Conservation (phyloP, 1,140 invertebrate genomes). For the Drosophila lini region DNA sequence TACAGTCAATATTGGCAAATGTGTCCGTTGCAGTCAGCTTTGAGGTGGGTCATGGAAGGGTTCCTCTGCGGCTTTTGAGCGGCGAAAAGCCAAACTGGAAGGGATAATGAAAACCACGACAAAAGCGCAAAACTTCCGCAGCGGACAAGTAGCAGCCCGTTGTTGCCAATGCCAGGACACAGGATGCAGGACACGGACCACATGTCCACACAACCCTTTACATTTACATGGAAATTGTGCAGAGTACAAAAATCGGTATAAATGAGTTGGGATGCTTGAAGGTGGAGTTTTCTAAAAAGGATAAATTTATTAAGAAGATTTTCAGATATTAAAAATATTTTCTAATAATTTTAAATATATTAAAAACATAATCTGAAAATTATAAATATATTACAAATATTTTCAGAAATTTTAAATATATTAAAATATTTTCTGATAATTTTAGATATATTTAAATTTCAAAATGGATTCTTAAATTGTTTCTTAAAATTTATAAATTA, state of each 20-base stretch:
- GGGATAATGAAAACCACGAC: conserved; percentile 79
- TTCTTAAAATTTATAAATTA: background rate
- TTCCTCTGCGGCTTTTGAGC: conserved; percentile 67
- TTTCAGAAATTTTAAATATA: too few relatives aligned
- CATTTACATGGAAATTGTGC: conserved; percentile 44
- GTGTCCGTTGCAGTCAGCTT: conserved; percentile 68
- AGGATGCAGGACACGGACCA: conserved; percentile 32
- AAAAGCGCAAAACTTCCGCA: conserved; percentile 73
- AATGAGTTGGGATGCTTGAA: background rate
- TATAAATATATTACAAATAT: too few relatives aligned
- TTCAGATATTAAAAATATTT: too few relatives aligned
- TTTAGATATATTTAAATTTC: too few relatives aligned
- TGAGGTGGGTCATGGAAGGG: conserved; percentile 20
- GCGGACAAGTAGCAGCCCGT: conserved; percentile 25
- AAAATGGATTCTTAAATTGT: background rate
- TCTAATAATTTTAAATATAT: too few relatives aligned
- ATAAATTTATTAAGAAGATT: too few relatives aligned
- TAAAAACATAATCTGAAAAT: background rate
- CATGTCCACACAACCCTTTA: conserved; percentile 10
- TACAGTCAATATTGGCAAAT: conserved; percentile 80
- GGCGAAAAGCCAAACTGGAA: conserved; percentile 65
- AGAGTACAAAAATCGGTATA: background rate
- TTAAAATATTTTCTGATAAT: too few relatives aligned
- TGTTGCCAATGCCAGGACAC: conserved; percentile 23
- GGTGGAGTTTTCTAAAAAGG: background rate